Evolutionary conservation across 2,797 vertebrate genomes (phyloP).

Genomic region (Acipenser oxyrinchus): DNA sequence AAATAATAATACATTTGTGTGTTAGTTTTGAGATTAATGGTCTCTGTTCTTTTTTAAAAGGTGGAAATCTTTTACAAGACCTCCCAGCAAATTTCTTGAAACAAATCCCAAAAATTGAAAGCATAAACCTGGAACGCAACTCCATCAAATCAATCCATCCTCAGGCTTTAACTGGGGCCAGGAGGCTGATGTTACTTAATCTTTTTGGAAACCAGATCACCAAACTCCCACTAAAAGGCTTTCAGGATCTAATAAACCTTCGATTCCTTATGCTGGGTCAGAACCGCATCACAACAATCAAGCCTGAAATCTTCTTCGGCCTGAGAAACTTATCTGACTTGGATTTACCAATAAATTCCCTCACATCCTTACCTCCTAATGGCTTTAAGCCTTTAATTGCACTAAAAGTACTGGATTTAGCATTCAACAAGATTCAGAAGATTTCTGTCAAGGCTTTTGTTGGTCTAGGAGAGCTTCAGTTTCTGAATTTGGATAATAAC

Average conservation of each 20-base stretch:
- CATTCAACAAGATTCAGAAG: constrained; percentile 55
- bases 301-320: constrained; percentile 53
- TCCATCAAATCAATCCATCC: constrained; percentile 55
- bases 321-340: constrained; percentile 63
- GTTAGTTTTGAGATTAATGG: neutral
- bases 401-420: constrained; percentile 61
- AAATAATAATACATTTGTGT: neutral
- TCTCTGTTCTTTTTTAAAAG: constrained; percentile 28
- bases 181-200: constrained; percentile 56
- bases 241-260: constrained; percentile 61
- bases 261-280: constrained; percentile 66
- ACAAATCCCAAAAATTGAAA: constrained; percentile 49
- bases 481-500: constrained; percentile 67
- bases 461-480: constrained; percentile 55
- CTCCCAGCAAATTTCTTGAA: constrained; percentile 45
- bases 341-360: constrained; percentile 53
- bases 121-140: constrained; percentile 58
- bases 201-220: constrained; percentile 58
- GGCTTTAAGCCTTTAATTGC: constrained; percentile 55
- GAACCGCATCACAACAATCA: constrained; percentile 52
- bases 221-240: constrained; percentile 43
- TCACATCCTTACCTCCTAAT: constrained; percentile 49
- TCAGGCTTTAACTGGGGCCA: constrained; percentile 50
- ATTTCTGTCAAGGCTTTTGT: constrained; percentile 52
- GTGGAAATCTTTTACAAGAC: constrained; percentile 55